Evolutionary conservation across 2,888 invertebrate species (phyloP).

Genomic region (Athalia rosae): DNA sequence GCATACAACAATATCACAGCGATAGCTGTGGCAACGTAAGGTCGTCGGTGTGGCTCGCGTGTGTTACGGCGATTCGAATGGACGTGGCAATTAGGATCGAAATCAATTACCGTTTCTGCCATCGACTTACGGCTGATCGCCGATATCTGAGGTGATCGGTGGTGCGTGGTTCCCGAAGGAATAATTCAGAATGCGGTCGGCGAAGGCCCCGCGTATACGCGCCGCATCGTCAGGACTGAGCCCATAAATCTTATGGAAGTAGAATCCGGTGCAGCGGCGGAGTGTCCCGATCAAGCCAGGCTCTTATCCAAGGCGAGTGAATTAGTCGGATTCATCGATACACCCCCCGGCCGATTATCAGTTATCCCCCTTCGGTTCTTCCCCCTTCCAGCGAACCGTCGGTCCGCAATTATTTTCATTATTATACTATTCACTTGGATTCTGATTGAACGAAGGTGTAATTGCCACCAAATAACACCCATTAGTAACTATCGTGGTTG

Average conservation of each 20-base stretch:
- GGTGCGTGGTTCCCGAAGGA: constrained; percentile 4
- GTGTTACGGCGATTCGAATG: constrained; percentile 12
- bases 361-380: constrained; percentile 10
- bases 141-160: not conserved
- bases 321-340: constrained; percentile 25
- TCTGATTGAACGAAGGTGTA: constrained; percentile 64
- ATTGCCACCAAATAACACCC: constrained; percentile 55
- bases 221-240: not conserved
- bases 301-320: not conserved
- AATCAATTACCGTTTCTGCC: constrained; percentile 52
- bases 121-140: constrained; percentile 9
- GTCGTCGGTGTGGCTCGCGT: too few species aligned
- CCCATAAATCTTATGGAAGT: constrained; percentile 28
- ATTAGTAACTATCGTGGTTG: constrained; percentile 31
- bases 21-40: too few species aligned
- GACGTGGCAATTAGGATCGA: constrained; percentile 43
- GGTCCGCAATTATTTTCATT: constrained; percentile 27
- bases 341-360: constrained; percentile 30
- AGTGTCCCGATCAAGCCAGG: constrained; percentile 4
- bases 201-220: not conserved
- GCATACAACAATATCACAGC: too few species aligned
- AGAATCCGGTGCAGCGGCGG: not conserved
- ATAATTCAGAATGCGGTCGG: constrained; percentile 15
- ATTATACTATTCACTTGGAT: constrained; percentile 37
- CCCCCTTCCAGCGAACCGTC: not conserved